Conservation (phyloP, 2,888 invertebrate species). For the Athetis lepigone region DNA sequence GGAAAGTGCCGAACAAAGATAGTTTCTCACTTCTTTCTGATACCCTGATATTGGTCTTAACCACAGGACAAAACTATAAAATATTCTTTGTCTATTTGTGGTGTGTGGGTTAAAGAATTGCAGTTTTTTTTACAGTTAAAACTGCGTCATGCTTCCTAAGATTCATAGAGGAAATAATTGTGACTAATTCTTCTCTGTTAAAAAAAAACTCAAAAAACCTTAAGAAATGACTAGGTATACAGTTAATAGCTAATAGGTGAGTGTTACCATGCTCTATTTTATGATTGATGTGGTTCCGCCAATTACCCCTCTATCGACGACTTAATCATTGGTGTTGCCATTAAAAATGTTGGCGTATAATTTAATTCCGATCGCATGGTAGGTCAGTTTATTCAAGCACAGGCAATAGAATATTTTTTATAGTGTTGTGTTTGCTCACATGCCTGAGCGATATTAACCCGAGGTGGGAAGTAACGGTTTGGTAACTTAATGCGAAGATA, state of each 20-base stretch:
- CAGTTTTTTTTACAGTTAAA: slow-evolving; percentile 57
- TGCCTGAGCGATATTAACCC: slow-evolving; percentile 66
- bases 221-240: background rate
- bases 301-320: slow-evolving; percentile 39
- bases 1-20: too few relatives aligned
- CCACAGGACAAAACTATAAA: slow-evolving; percentile 26
- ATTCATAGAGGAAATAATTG: slow-evolving; percentile 27
- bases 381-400: slow-evolving; percentile 55
- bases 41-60: slow-evolving; percentile 2
- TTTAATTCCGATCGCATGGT: slow-evolving; percentile 59
- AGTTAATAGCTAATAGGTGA: background rate
- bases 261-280: slow-evolving; percentile 12
- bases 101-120: slow-evolving; percentile 9
- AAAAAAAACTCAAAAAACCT: background rate
- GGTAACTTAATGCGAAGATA: slow-evolving; percentile 76
- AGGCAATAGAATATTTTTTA: slow-evolving; percentile 55
- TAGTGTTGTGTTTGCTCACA: slow-evolving; percentile 63
- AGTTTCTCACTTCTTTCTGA: slow-evolving; percentile 36
- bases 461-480: slow-evolving; percentile 76
- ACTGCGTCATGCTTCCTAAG: slow-evolving; percentile 41
- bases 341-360: slow-evolving; percentile 52
- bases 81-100: slow-evolving; percentile 22
- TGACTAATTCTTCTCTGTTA: slow-evolving; percentile 24
- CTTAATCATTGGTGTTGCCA: slow-evolving; percentile 41
- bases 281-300: slow-evolving; percentile 26